Evolutionary conservation across 2,113 vertebrate species (phyloP), one percentile per base, ranked within the genome.

Genomic region (Chroicocephalus ridibundus): DNA sequence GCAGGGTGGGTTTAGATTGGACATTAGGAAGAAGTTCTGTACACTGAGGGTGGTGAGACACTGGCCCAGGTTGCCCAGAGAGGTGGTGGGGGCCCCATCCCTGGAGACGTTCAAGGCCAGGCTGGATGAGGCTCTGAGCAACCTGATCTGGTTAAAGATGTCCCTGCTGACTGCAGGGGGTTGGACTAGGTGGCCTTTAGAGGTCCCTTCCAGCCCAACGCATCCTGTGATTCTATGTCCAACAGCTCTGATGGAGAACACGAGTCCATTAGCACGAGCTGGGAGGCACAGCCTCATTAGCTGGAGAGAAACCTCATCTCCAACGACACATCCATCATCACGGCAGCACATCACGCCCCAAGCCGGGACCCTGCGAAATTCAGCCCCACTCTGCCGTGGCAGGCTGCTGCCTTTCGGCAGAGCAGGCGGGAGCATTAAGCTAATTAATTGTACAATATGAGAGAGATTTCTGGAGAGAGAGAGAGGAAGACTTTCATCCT

Each of bases 271-370:
- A 82, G 42, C 26, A 36, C 0, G 2, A 55, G 46, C 10, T 1
- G 25, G 44, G 11, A 68, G 52, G 38, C 51, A 49, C 25, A 68
- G 38, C 75, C 62, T 60, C 62, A 12, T 68, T 36, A 68, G 18
- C 65, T 42, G 60, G 42, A 64, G 26, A 38, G 26, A 89, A 91
- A 61, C 15, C 2, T 17, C 76, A 51, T 27, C 36, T 55, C 60
- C 61, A 75, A 26, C 2, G 14, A 34, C 58, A 38, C 1, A 6
- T 69, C 70, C 61, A 46, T 51, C 61, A 62, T 15, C 36, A 16
- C 0, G 3, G 60, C 9, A 4, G n/a, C 62, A 70, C 6, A 1
- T 8, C 6, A 3, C 3, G 1, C 54, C 69, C 47, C 0, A 3
- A 89, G 57, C 36, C 1, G 10, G n/a, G 22, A 86, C 51, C 29